Evolutionary conservation across 2,888 invertebrate species (phyloP).

Genomic region (Ashinkailepas kermadecensis): DNA sequence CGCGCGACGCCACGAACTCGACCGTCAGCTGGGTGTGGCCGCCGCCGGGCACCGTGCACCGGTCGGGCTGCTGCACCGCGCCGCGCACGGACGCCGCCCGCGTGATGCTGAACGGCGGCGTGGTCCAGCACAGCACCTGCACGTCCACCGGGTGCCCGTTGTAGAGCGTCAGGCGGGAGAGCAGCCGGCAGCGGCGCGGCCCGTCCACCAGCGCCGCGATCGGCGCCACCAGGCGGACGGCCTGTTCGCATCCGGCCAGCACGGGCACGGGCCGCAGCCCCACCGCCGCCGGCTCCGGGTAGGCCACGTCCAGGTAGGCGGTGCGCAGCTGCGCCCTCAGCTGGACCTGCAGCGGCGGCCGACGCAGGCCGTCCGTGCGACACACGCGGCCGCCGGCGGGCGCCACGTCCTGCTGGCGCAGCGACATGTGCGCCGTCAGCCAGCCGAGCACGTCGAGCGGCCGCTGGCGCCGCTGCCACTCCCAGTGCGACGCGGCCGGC

Average conservation of each 20-base stretch:
- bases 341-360: conserved; percentile 14
- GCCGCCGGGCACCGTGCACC: neutral
- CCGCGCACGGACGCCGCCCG: conserved; percentile 8
- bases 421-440: conserved; percentile 12
- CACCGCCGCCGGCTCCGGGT: conserved; percentile 1
- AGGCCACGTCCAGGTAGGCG: conserved; percentile 2
- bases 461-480: neutral
- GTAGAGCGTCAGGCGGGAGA: neutral
- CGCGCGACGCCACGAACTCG: neutral
- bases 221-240: conserved; percentile 1
- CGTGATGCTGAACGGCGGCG: neutral
- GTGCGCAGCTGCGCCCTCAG: conserved; percentile 16
- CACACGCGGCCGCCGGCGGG: neutral
- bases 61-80: neutral
- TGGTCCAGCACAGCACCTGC: conserved; percentile 11
- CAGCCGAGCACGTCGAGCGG: conserved; percentile 9
- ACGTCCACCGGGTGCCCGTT: conserved; percentile 13
- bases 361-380: neutral
- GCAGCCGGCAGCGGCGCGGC: neutral
- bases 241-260: conserved; percentile 3
- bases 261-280: neutral
- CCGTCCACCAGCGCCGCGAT: conserved; percentile 3
- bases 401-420: neutral
- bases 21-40: conserved; percentile 12
- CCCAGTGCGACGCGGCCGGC: conserved; percentile 9